phyloP scores from a whole-genome alignment of 2,113 vertebrate genomes.

The Miniopterus natalensis region DNA sequence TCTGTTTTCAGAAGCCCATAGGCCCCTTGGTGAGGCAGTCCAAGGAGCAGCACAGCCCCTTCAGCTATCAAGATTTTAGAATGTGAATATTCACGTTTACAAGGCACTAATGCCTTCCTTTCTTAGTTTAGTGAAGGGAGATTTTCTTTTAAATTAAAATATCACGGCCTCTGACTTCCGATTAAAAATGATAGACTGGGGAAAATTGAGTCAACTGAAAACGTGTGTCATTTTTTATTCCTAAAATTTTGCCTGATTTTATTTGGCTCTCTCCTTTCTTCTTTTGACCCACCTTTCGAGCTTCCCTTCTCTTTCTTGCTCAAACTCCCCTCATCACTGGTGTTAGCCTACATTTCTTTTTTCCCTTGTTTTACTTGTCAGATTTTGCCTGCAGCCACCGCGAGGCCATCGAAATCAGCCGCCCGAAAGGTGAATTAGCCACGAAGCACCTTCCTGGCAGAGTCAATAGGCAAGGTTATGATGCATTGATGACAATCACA shows the following conservation, averaged over 20 bases:
- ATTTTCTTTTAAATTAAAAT: not conserved
- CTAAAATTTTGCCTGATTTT: slow-evolving; percentile 41
- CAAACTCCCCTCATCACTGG: not conserved
- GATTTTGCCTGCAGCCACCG: not conserved
- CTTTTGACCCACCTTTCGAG: not conserved
- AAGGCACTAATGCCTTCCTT: not conserved
- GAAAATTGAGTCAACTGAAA: slow-evolving; percentile 8
- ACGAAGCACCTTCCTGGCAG: not conserved
- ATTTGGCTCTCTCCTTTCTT: not conserved
- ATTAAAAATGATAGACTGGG: not conserved
- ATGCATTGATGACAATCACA: not conserved
- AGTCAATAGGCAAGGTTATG: not conserved
- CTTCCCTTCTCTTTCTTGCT: slow-evolving; percentile 45
- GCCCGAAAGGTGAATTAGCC: not conserved
- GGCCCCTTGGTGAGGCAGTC: not conserved
- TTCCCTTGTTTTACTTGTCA: not conserved
- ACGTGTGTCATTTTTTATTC: not conserved
- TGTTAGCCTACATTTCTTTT: not conserved
- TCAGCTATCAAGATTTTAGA: not conserved
- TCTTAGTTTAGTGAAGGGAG: slow-evolving; percentile 31
- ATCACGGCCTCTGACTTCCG: not conserved
- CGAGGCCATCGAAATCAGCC: not conserved
- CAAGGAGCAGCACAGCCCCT: not conserved
- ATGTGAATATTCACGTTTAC: not conserved
- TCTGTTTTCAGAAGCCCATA: slow-evolving; percentile 19